phyloP scores from a whole-genome alignment of 2,888 invertebrate species.

The Melipona bicolor region DNA sequence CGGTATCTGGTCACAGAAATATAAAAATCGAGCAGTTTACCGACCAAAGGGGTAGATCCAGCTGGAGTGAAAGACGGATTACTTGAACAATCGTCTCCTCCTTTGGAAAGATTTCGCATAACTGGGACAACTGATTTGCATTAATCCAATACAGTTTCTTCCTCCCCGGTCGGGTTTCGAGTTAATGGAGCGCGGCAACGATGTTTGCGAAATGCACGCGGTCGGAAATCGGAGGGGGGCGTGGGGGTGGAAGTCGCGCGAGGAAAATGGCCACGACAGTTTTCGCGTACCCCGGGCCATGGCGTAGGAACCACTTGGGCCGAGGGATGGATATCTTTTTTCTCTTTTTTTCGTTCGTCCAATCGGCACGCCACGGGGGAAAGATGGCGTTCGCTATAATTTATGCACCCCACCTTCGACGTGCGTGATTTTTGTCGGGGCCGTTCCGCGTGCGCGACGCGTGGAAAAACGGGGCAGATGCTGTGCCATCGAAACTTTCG shows the following conservation, averaged over 20 bases:
- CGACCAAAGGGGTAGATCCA: too few species aligned
- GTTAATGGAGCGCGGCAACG: conserved; percentile 21
- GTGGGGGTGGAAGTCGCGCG: conserved; percentile 40
- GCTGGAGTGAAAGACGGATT: not conserved
- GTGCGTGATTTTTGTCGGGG: conserved; percentile 71
- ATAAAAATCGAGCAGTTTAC: not conserved
- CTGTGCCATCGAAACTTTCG: conserved; percentile 60
- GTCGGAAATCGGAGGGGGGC: not conserved
- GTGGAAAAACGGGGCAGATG: conserved; percentile 68
- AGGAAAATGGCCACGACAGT: conserved; percentile 60
- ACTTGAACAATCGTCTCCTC: not conserved
- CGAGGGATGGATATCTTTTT: conserved; percentile 64
- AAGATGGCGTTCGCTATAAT: conserved; percentile 75
- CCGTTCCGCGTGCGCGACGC: conserved; percentile 47
- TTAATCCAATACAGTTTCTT: not conserved
- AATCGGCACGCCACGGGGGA: conserved; percentile 71
- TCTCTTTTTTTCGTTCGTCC: conserved; percentile 64
- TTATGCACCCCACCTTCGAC: conserved; percentile 74
- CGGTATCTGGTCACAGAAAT: not conserved
- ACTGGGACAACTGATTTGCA: not conserved
- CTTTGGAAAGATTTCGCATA: not conserved
- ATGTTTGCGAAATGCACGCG: conserved; percentile 6
- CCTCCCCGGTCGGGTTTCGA: not conserved
- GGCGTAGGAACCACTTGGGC: conserved; percentile 54
- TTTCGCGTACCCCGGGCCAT: conserved; percentile 37